Evolutionary conservation across 23 tunicate genomes (phyloP), one percentile per base, ranked within the genome.

Genomic region (Oikopleura vanhoeffeni): DNA sequence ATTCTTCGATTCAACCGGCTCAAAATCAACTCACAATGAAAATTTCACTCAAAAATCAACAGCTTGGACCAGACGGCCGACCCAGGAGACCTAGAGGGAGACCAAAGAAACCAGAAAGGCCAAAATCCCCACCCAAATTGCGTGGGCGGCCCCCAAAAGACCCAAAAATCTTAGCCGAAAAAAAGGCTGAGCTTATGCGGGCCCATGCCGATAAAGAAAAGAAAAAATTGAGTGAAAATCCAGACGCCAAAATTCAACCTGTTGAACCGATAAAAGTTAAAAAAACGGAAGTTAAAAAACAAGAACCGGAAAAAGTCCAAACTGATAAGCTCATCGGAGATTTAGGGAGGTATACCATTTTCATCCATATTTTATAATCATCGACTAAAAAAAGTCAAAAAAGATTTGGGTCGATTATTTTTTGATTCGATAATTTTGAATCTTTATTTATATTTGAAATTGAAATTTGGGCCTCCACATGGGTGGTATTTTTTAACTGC

Each of bases 71-170:
- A 8, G 64, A 49, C 64, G 64, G 64, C 64, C 64, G 24, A 49
- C 64, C 64, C 13, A 33, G 79, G 3, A 33, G 79, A 24, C 79
- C 79, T 24, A 4, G 79, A 28, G 35, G 79, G 2, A 33, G 34
- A 30, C 79, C 79, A 28, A 28, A 32, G 38, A 71, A 71, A 30
- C 18, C 8, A 8, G 35, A 71, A 32, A 30, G 32, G 32, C 79
- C 79, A 2, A 71, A 71, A 71, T 2, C 2, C 18, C 18, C 13
- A 2, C 79, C 79, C 3, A 71, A 71, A 32, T 38, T 38, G 3
- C 27, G 79, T 2, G 79, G 79, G 27, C 79, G 79, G 32, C 79
- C 79, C 36, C 79, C 79, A 18, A 71, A 71, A 32, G 79, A 71
- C 38, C 79, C 79, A 4, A 2, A 13, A 30, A 71, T 8, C 8